These are phyloP conservation scores for Heliconius hermathena DNA, from an alignment of 1,140 invertebrate genomes.

Conservation along the genomic window DNA sequence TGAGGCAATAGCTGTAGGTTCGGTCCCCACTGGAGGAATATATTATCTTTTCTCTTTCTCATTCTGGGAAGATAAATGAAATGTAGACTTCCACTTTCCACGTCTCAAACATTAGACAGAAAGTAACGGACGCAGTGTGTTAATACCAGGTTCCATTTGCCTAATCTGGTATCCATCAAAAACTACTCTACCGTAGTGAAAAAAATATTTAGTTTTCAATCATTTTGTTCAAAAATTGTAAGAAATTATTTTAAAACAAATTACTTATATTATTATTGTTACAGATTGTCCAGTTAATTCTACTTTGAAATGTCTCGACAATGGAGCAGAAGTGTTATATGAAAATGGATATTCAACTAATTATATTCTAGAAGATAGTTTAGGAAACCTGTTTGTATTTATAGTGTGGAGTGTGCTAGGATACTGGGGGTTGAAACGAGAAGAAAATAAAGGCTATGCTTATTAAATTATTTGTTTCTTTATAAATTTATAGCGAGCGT, in stretches of 20 bases:
- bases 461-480: slow-evolving; percentile 52
- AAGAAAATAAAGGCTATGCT: slow-evolving; percentile 69
- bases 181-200: too few relatives aligned
- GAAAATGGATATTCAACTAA: slow-evolving; percentile 63
- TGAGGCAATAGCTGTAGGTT: too few relatives aligned
- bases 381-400: slow-evolving; percentile 55
- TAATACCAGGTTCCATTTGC: too few relatives aligned
- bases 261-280: slow-evolving; percentile 33
- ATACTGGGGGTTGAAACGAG: slow-evolving; percentile 65
- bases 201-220: too few relatives aligned
- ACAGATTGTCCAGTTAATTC: slow-evolving; percentile 65
- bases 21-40: too few relatives aligned
- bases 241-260: not conserved
- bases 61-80: too few relatives aligned
- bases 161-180: too few relatives aligned
- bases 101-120: too few relatives aligned
- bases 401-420: slow-evolving; percentile 60
- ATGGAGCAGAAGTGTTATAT: slow-evolving; percentile 56
- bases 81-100: too few relatives aligned
- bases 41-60: too few relatives aligned
- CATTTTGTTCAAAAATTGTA: not conserved
- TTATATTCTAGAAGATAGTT: slow-evolving; percentile 56
- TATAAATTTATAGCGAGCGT: not conserved
- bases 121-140: too few relatives aligned
- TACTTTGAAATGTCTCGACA: slow-evolving; percentile 56